Evolutionary conservation across 2,888 invertebrate species (phyloP).

Genomic region (Gerosis bhagava): DNA sequence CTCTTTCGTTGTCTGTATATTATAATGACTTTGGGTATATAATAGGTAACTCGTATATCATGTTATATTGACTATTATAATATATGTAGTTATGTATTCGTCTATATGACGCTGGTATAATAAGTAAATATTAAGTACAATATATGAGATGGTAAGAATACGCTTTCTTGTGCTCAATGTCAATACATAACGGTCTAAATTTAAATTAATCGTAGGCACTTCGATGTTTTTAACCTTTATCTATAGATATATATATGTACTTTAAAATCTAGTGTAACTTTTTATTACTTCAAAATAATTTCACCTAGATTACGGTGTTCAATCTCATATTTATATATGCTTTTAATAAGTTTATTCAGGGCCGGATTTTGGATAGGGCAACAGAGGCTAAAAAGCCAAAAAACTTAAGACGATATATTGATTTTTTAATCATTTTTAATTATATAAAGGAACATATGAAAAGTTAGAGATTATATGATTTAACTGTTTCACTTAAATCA

Average conservation of each 20-base stretch:
- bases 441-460: no score
- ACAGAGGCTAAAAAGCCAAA: no score
- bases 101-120: constrained; percentile 75
- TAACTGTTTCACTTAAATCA: no score
- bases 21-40: no score
- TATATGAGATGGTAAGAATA: constrained; percentile 49
- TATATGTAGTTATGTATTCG: constrained; percentile 62
- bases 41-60: no score
- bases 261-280: constrained; percentile 41
- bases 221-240: constrained; percentile 38
- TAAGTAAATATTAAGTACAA: constrained; percentile 52
- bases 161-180: constrained; percentile 79
- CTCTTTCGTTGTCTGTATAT: no score
- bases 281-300: constrained; percentile 32
- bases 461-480: no score
- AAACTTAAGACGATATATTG: no score
- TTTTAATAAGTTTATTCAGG: constrained; percentile 44
- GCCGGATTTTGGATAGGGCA: constrained; percentile 10
- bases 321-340: constrained; percentile 61
- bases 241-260: constrained; percentile 37
- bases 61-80: constrained; percentile 48
- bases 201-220: constrained; percentile 38
- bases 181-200: constrained; percentile 68
- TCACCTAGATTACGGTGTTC: constrained; percentile 62
- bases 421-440: no score